Evolutionary conservation across 1,140 invertebrate species (phyloP).

Genomic region (Thaumetopoea pityocampa): DNA sequence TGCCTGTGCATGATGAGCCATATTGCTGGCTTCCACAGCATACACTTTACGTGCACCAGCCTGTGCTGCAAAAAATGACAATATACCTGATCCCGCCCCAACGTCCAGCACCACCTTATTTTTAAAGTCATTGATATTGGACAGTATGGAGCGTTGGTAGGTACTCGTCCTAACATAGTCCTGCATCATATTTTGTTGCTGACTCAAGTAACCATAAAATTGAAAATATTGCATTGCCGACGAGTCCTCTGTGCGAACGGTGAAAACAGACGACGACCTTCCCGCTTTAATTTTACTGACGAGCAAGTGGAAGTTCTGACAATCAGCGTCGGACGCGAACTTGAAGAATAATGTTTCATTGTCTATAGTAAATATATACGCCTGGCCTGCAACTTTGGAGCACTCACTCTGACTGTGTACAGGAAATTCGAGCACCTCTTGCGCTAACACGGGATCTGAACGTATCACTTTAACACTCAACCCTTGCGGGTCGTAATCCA

Average conservation of each 20-base stretch:
- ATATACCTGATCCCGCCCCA: conserved; percentile 96
- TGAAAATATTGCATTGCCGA: conserved; percentile 98
- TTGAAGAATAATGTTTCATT: conserved; percentile 78
- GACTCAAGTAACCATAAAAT: conserved; percentile 98
- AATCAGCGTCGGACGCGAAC: conserved; percentile 78
- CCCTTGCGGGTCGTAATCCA: conserved; percentile 87
- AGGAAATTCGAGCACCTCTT: conserved; percentile 80
- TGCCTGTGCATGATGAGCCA: conserved; percentile 97
- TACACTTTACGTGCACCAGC: conserved; percentile 98
- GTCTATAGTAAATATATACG: conserved; percentile 83
- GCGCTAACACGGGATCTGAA: conserved; percentile 62
- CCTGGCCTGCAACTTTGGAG: conserved; percentile 79
- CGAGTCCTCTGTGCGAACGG: conserved; percentile 97
- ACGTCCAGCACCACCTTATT: conserved; percentile 97
- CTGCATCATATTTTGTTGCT: conserved; percentile 99
- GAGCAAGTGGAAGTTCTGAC: conserved; percentile 85
- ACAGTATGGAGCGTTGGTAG: conserved; percentile 97
- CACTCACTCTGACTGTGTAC: conserved; percentile 82
- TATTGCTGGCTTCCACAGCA: conserved; percentile 98
- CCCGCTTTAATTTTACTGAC: conserved; percentile 87
- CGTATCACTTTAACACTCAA: conserved; percentile 81
- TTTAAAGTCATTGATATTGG: conserved; percentile 94
- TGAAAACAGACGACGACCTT: conserved; percentile 90
- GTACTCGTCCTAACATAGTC: conserved; percentile 99
- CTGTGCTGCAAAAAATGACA: conserved; percentile 99